Evolutionary conservation across 1,140 invertebrate genomes (phyloP).

Genomic region (Bombus vancouverensis): DNA sequence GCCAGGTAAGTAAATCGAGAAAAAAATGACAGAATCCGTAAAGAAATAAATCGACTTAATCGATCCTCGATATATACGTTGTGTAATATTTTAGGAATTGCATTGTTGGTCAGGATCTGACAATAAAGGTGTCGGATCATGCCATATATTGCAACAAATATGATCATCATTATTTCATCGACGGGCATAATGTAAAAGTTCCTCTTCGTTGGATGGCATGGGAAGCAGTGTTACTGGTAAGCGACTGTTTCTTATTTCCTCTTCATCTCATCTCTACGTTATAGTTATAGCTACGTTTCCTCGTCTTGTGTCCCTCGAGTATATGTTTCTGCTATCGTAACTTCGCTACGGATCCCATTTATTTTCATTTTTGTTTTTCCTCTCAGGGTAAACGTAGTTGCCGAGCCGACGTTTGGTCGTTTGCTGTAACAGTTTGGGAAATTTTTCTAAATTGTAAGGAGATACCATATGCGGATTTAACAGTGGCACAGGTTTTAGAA

Average conservation of each 20-base stretch:
- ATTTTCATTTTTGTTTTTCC: background rate
- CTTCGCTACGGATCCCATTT: background rate
- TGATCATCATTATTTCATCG: conserved; percentile 91
- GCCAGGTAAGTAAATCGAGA: conserved; percentile 84
- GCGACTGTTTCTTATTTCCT: background rate
- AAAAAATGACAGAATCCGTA: background rate
- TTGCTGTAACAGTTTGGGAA: conserved; percentile 91
- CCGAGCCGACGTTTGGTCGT: conserved; percentile 91
- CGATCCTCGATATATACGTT: background rate
- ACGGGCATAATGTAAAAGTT: conserved; percentile 90
- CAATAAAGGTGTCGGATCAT: conserved; percentile 94
- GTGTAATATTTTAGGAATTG: conserved; percentile 87
- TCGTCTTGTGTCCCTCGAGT: no score
- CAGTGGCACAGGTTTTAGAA: conserved; percentile 89
- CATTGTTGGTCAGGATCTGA: conserved; percentile 90
- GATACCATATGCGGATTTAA: conserved; percentile 88
- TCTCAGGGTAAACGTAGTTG: conserved; percentile 87
- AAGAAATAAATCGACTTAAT: background rate
- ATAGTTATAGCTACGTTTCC: background rate
- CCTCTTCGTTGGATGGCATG: conserved; percentile 95
- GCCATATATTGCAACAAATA: conserved; percentile 94
- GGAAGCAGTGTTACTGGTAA: conserved; percentile 91
- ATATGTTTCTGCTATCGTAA: no score
- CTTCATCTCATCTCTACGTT: background rate
- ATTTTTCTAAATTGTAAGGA: conserved; percentile 89